Conservation (phyloP, 2,113 vertebrate genomes). For the Epinephelus fuscoguttatus region DNA sequence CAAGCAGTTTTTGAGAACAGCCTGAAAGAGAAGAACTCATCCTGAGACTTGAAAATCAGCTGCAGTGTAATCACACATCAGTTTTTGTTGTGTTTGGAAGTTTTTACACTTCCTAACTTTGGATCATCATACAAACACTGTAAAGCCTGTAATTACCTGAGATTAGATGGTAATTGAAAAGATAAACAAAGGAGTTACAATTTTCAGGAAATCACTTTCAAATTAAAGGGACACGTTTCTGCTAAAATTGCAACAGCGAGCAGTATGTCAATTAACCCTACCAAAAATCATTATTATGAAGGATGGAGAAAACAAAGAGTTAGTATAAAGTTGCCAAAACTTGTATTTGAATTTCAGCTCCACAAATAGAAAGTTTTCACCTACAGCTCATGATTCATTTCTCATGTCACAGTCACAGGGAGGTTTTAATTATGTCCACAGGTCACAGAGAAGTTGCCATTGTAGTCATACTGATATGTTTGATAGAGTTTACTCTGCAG, state of each 20-base stretch:
- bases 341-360: neutral
- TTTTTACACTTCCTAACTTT: slow-evolving; percentile 2
- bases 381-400: neutral
- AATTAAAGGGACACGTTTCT: neutral
- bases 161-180: slow-evolving; percentile 23
- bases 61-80: neutral
- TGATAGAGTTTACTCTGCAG: too few species aligned
- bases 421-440: slow-evolving; percentile 5
- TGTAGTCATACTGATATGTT: neutral
- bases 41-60: neutral
- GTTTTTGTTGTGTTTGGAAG: neutral
- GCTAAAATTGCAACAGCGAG: slow-evolving; percentile 10
- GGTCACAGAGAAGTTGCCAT: neutral
- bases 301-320: neutral
- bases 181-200: neutral
- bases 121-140: neutral
- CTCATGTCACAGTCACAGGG: neutral
- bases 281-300: neutral
- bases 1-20: too few species aligned
- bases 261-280: neutral
- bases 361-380: neutral
- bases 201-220: slow-evolving; percentile 17
- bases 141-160: slow-evolving; percentile 10
- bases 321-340: neutral
- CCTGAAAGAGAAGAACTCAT: neutral